Conservation (phyloP, 2,888 invertebrate genomes). For the Macrosiphum euphorbiae region DNA sequence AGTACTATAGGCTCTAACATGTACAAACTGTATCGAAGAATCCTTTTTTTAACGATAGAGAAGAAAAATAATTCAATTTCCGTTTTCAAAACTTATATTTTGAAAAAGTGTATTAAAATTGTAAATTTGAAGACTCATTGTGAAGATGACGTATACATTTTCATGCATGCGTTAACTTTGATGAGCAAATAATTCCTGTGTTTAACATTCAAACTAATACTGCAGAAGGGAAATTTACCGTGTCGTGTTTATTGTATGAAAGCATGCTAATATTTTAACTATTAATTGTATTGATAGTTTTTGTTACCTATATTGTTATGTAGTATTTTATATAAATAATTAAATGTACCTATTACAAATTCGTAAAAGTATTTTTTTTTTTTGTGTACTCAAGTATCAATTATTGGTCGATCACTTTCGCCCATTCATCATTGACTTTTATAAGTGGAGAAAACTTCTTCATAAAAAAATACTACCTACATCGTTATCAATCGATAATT, state of each 20-base stretch:
- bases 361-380: not conserved
- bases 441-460: conserved; percentile 31
- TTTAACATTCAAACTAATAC: not conserved
- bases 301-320: no score
- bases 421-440: conserved; percentile 31
- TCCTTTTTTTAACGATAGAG: not conserved
- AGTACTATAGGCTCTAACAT: not conserved
- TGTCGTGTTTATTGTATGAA: not conserved
- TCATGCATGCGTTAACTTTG: not conserved
- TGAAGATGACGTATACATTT: not conserved
- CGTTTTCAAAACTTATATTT: not conserved
- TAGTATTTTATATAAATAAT: not conserved
- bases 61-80: not conserved
- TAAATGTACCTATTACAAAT: not conserved
- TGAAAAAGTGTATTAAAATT: not conserved
- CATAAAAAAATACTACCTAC: not conserved
- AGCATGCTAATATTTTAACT: not conserved
- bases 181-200: not conserved
- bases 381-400: not conserved
- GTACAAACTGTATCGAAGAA: not conserved
- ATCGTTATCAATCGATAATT: conserved; percentile 13
- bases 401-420: not conserved
- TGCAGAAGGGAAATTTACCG: not conserved
- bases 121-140: not conserved
- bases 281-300: not conserved